These are phyloP conservation scores for Anarrhichthys ocellatus DNA, from an alignment of 2,113 vertebrate species.

Conservation along the genomic window DNA sequence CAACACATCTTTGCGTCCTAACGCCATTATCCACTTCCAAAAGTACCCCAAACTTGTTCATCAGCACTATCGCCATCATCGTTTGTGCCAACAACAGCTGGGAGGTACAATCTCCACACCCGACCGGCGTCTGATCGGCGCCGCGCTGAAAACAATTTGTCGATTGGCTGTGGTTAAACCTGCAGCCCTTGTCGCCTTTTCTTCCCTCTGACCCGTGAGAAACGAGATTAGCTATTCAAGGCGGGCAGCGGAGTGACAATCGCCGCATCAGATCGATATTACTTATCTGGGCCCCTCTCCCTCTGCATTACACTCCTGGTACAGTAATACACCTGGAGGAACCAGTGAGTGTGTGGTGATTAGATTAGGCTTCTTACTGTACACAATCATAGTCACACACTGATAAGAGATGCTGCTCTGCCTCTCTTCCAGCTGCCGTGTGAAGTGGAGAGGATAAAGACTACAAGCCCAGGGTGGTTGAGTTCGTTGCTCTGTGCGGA, in stretches of 20 bases:
- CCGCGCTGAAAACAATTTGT: conserved; percentile 67
- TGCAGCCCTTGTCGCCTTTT: conserved; percentile 49
- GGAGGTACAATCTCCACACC: conserved; percentile 64
- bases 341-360: conserved; percentile 70
- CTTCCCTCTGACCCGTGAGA: conserved; percentile 73
- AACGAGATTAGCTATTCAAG: conserved; percentile 80
- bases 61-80: conserved; percentile 4
- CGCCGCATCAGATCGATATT: conserved; percentile 79
- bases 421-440: conserved; percentile 52
- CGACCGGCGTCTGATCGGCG: conserved; percentile 42
- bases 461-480: conserved; percentile 53
- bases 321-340: conserved; percentile 80
- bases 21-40: background rate
- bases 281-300: conserved; percentile 70
- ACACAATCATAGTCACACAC: conserved; percentile 48
- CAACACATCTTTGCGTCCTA: background rate
- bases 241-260: conserved; percentile 71
- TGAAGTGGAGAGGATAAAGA: conserved; percentile 76
- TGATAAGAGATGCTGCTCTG: conserved; percentile 74
- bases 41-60: conserved; percentile 26
- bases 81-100: conserved; percentile 37
- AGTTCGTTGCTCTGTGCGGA: conserved; percentile 49
- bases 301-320: conserved; percentile 70
- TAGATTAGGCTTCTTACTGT: conserved; percentile 77
- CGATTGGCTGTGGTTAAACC: conserved; percentile 66